A percentile compares a stretch with the other conserved stretches of the same genome.
phyloP scores from a whole-genome alignment of 2,797 vertebrate genomes.

The Anguilla marmorata region DNA sequence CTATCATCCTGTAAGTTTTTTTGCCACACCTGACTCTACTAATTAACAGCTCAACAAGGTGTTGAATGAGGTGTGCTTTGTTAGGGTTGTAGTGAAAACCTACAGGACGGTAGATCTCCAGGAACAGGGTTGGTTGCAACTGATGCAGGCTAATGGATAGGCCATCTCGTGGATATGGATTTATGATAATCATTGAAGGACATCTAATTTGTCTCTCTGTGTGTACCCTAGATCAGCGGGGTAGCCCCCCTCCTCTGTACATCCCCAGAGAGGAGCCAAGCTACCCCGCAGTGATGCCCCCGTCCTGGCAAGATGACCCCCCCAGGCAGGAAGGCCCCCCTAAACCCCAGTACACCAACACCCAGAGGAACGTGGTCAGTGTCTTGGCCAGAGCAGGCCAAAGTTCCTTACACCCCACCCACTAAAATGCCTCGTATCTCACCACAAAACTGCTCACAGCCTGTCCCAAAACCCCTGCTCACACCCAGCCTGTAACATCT shows the following conservation, averaged over 20 bases:
- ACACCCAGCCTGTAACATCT: background rate
- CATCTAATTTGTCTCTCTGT: conserved; percentile 8
- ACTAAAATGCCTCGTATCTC: background rate
- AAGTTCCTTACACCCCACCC: background rate
- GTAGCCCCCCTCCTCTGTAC: background rate
- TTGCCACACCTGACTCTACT: too few relatives aligned
- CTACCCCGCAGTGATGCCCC: conserved; percentile 19
- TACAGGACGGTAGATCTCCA: too few relatives aligned
- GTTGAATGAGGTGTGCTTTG: too few relatives aligned
- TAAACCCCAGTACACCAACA: conserved; percentile 19
- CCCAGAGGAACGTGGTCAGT: conserved; percentile 61
- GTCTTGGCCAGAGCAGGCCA: background rate
- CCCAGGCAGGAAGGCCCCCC: background rate
- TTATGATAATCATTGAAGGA: background rate
- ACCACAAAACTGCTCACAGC: background rate
- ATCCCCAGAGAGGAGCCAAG: conserved; percentile 40
- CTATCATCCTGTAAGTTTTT: too few relatives aligned
- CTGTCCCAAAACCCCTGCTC: background rate
- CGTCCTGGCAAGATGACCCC: background rate
- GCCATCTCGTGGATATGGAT: background rate
- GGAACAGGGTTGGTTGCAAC: too few relatives aligned
- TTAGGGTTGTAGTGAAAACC: too few relatives aligned
- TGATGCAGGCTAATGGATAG: background rate
- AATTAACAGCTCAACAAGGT: too few relatives aligned
- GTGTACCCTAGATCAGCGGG: background rate